Conservation (phyloP, 1,140 invertebrate species). For the Gonioctena quinquepunctata region DNA sequence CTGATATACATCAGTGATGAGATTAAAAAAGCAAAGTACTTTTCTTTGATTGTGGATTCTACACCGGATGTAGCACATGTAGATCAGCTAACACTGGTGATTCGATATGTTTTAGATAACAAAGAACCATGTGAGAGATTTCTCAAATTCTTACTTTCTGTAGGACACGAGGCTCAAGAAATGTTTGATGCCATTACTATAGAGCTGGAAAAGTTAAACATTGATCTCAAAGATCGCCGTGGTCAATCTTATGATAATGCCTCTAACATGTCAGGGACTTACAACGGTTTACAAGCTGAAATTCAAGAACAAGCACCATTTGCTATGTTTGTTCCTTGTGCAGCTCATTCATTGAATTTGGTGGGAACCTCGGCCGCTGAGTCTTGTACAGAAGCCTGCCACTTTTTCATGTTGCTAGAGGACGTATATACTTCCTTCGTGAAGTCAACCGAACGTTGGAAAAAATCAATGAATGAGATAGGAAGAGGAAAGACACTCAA, state of each 20-base stretch:
- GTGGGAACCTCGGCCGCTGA: background rate
- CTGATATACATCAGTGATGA: conserved; percentile 41
- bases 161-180: conserved; percentile 1
- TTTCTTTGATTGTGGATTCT: conserved; percentile 52
- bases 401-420: background rate
- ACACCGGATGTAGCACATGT: conserved; percentile 46
- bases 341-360: conserved; percentile 13
- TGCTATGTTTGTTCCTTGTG: conserved; percentile 42
- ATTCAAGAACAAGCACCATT: conserved; percentile 34
- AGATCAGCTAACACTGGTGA: conserved; percentile 51
- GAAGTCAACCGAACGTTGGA: background rate
- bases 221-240: conserved; percentile 10
- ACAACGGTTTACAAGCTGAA: conserved; percentile 44
- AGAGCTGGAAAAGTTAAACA: no score
- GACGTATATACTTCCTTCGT: background rate
- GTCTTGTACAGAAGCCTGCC: background rate
- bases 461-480: no score
- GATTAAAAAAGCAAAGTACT: conserved; percentile 52
- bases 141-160: conserved; percentile 1
- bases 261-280: conserved; percentile 3
- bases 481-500: no score
- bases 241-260: conserved; percentile 21
- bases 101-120: conserved; percentile 43
- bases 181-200: no score
- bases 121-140: background rate